phyloP scores from a whole-genome alignment of 2,113 vertebrate genomes.

The Saccopteryx leptura region DNA sequence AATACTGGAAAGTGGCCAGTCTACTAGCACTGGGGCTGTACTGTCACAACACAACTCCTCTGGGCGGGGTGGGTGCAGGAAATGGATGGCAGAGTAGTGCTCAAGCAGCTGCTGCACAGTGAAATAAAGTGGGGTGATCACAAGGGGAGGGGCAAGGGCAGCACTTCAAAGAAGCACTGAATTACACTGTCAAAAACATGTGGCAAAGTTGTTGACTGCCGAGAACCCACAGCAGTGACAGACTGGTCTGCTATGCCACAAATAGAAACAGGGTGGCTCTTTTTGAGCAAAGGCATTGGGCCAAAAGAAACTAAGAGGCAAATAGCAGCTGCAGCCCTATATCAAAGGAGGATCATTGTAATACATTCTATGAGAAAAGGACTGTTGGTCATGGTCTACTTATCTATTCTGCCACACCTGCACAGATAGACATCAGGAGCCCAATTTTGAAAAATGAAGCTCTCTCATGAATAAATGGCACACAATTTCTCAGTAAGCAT shows the following conservation, averaged over 20 bases:
- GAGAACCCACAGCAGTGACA: constrained; percentile 55
- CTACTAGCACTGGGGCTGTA: background rate
- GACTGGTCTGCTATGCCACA: constrained; percentile 16
- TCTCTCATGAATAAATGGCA: background rate
- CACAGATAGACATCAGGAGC: background rate
- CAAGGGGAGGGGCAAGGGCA: background rate
- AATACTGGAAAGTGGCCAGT: constrained; percentile 62
- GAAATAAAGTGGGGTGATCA: constrained; percentile 26
- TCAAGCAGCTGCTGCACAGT: constrained; percentile 16
- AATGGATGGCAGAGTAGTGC: background rate
- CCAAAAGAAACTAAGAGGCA: constrained; percentile 54
- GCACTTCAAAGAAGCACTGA: constrained; percentile 53
- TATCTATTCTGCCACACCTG: background rate
- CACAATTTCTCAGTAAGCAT: background rate
- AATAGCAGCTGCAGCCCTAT: constrained; percentile 39
- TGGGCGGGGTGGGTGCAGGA: background rate
- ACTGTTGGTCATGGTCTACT: background rate
- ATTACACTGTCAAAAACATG: constrained; percentile 58
- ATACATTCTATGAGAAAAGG: background rate
- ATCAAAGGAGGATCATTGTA: constrained; percentile 34
- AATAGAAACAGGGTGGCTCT: constrained; percentile 56
- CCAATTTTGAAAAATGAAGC: background rate
- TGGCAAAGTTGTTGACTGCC: constrained; percentile 67
- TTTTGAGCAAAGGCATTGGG: constrained; percentile 62
- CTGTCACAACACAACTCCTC: constrained; percentile 54